Percentiles rank a stretch among this genome's conserved stretches.
phyloP scores from a whole-genome alignment of 2,797 vertebrate genomes.

The Psittacula derbiana region DNA sequence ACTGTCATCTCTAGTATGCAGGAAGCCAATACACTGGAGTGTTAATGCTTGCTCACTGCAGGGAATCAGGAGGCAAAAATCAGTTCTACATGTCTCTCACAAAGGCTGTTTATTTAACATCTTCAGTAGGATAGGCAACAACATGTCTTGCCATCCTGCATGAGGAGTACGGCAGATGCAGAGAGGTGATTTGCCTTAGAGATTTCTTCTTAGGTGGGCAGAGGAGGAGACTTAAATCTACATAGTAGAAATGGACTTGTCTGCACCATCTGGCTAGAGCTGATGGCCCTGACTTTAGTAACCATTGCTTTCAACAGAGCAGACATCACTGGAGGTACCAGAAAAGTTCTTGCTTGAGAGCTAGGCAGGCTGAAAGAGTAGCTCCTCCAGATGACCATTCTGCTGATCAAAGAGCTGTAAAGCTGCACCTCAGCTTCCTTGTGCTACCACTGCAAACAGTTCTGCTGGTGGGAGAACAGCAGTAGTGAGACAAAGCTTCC shows the following conservation, averaged over 20 bases:
- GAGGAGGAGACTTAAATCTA: background rate
- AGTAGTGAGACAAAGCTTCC: background rate
- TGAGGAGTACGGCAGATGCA: background rate
- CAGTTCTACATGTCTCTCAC: background rate
- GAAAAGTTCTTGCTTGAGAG: background rate
- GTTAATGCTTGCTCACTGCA: background rate
- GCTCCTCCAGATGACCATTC: background rate
- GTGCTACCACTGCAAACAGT: background rate
- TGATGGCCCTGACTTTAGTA: background rate
- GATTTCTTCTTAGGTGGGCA: background rate
- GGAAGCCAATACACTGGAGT: background rate
- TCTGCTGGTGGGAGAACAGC: background rate
- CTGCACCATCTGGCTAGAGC: background rate
- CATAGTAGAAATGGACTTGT: background rate
- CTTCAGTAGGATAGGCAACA: background rate
- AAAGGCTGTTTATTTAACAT: background rate
- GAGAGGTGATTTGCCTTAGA: background rate
- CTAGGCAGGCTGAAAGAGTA: background rate
- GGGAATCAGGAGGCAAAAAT: background rate
- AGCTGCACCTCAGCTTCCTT: background rate
- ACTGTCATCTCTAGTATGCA: background rate
- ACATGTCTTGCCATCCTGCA: background rate
- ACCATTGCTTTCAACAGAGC: background rate
- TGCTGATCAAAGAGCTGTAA: background rate
- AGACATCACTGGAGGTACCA: background rate